Evolutionary conservation across 2,113 vertebrate species (phyloP), one percentile per base, ranked within the genome.

Genomic region (Aythya baeri): DNA sequence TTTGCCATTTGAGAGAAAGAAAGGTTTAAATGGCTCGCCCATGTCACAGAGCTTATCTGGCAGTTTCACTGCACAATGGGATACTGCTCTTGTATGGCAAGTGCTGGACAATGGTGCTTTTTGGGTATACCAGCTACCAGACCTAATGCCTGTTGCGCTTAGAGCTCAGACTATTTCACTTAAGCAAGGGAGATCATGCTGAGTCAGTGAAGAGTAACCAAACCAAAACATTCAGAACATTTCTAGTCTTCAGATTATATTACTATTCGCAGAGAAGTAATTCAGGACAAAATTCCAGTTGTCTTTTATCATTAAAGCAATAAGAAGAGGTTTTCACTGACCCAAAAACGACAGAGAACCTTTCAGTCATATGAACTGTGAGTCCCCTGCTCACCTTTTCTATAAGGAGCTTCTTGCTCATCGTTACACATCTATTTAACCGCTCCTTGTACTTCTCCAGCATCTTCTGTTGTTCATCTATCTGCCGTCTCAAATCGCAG

Each of bases 331-430:
- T 52, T 94, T 94, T 71, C 49, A 32, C 49, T 70, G 57, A 63
- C 71, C 27, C 15, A 10, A 31, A 63, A 34, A 62, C 3, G 31
- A 38, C 0, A 44, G 34, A 65, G 31, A 41, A 55, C 17, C 41
- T 94, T 83, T 52, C 82, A 79, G 82, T 58, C 54, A n/a, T 1
- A 1, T 31, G 8, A 80, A 50, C 46, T 62, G 34, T 44, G 26
- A 52, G 68, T 17, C 13, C n/a, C 44, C 36, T 43, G 94, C 97
- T 91, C 89, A 99, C 99, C 98, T 99, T 99, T 98, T 99, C 99
- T 96, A 99, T 99, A 68, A 99, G 99, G 91, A 99, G 99, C 96
- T 99, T 99, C 98, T 99, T 99, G 97, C 99, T 99, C 99, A 99
- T 99, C 1, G 99, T 99, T 95, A 99, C 99, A 97, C 99, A 99